Conservation (phyloP, 2,888 invertebrate genomes). For the Ganaspis brasiliensis region DNA sequence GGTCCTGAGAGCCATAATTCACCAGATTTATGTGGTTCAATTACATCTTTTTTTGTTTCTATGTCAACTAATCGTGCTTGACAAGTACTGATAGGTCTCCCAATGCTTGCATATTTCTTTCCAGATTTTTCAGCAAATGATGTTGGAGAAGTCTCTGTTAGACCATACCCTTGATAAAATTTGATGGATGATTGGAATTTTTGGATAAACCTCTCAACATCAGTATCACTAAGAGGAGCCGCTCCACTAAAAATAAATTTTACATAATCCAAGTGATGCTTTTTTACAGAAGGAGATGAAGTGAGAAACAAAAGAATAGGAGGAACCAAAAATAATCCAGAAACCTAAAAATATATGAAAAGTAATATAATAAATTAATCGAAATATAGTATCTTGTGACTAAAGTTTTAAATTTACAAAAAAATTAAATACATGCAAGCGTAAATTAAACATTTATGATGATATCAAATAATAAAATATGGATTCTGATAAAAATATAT, state of each 20-base stretch:
- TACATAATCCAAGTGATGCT: constrained; percentile 81
- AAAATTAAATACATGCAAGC: too few relatives aligned
- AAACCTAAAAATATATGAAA: constrained; percentile 69
- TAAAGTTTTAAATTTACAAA: too few relatives aligned
- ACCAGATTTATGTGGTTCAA: constrained; percentile 80
- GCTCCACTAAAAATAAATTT: constrained; percentile 82
- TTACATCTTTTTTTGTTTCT: constrained; percentile 77
- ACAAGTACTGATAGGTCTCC: constrained; percentile 81
- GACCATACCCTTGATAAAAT: constrained; percentile 81
- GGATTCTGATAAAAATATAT: too few relatives aligned
- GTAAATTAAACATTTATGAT: too few relatives aligned
- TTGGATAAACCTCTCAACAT: constrained; percentile 65
- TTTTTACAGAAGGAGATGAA: constrained; percentile 81
- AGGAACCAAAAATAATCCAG: constrained; percentile 82
- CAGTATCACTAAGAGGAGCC: constrained; percentile 80
- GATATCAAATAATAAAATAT: too few relatives aligned
- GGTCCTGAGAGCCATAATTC: constrained; percentile 83
- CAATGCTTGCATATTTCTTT: constrained; percentile 81
- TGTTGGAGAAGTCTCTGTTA: constrained; percentile 82
- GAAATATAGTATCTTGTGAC: too few relatives aligned
- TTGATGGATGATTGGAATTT: constrained; percentile 5
- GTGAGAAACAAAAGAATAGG: constrained; percentile 83
- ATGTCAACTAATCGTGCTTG: constrained; percentile 80
- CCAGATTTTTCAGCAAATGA: constrained; percentile 66
- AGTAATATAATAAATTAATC: not conserved